These are phyloP conservation scores for Macaca mulatta DNA, from an alignment of 2,113 vertebrate genomes.

Conservation along the genomic window DNA sequence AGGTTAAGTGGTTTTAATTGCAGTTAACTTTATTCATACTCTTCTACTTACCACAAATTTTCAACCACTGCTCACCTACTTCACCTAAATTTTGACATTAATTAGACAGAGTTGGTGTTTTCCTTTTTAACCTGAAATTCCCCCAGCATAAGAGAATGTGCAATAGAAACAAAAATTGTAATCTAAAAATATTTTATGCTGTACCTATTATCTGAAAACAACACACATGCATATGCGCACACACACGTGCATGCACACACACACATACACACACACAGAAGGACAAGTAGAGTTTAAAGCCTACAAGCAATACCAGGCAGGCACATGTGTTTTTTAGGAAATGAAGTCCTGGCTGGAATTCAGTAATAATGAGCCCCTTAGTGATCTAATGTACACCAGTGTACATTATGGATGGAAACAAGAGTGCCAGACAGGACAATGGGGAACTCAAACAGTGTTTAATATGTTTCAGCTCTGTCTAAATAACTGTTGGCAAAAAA, in stretches of 20 bases:
- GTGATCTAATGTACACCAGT: conserved; percentile 30
- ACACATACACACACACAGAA: not conserved
- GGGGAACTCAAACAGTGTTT: conserved; percentile 26
- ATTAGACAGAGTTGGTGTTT: not conserved
- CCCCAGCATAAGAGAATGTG: not conserved
- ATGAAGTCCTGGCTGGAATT: conserved; percentile 60
- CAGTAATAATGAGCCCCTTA: conserved; percentile 52
- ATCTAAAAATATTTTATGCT: conserved; percentile 1
- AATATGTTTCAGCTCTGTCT: conserved; percentile 52
- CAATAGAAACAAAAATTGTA: not conserved
- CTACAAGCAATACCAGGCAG: conserved; percentile 45
- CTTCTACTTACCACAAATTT: not conserved
- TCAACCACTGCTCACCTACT: not conserved
- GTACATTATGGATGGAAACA: conserved; percentile 1
- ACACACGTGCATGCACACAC: not conserved
- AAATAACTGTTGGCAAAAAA: conserved; percentile 58
- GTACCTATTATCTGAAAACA: not conserved
- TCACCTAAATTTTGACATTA: not conserved
- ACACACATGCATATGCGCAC: rapidly evolving
- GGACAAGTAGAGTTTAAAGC: not conserved
- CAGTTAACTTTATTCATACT: not conserved
- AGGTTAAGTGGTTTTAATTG: not conserved
- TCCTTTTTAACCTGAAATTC: not conserved
- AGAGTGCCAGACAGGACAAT: conserved; percentile 41
- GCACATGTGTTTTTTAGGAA: conserved; percentile 54